Evolutionary conservation across 23 tunicate species (phyloP), one percentile per base, ranked within the genome.

Genomic region (Styela plicata): DNA sequence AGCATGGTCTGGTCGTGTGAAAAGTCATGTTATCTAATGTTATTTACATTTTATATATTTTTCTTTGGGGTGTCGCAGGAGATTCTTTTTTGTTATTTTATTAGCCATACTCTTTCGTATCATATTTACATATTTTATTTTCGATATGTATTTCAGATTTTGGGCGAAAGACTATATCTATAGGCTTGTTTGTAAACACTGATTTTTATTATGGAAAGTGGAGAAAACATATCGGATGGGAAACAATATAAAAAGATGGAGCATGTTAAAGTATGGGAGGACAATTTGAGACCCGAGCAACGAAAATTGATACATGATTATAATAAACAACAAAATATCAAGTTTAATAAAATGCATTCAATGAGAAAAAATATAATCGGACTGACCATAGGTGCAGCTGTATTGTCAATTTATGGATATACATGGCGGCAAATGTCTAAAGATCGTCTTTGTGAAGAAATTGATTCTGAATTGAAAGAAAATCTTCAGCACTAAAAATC

Each of bases 371-470:
- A 71, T 29, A 30, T 71, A 3, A 28, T 71, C 34, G 77, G 36
- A 21, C 5, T 71, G 5, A 34, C 36, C 16, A 33, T 71, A 27
- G 37, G 36, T 5, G 77, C 36, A 71, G 37, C 34, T 33, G 77
- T 71, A 30, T 17, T 71, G 13, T 71, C 77, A 3, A 71, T 71
- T 30, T 71, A 71, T 71, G 77, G 36, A 21, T 71, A 71, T 17
- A 71, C 77, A 21, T 71, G 77, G 77, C 36, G 77, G 35, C 77
- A 71, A 71, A 71, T 71, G 77, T 71, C 77, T 21, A 71, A 71
- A 32, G 77, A 71, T 32, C 77, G 77, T 71, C 77, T 71, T 21
- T 71, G 77, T 71, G 77, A 71, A 3, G 77, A 71, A 71, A 71
- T 71, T 28, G 77, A 71, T 34, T 18, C 36, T 3, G 77, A 71